Base-by-base conservation (phyloP, 1,140 invertebrate species). In the Drosophila mayri region DNA sequence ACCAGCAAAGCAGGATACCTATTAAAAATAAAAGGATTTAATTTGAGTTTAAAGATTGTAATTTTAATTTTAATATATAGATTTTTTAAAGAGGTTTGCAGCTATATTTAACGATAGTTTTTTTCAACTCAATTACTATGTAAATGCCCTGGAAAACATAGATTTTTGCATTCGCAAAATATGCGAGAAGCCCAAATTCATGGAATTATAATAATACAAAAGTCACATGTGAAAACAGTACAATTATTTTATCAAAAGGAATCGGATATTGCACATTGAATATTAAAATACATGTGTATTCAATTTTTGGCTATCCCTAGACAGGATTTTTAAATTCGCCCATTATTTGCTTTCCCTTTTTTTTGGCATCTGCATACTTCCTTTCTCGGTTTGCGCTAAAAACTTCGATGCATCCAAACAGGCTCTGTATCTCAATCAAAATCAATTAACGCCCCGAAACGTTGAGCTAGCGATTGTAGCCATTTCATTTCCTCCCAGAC, bases 381-480 rank as follows among this genome's bases (percentile, higher is more conserved):
- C 20, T 32, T 38, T 61, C 68, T 60, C 11, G n/a, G 55, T 11
- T 55, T 55, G 52, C 35, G 37, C 52, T 62, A 35, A 35, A 74
- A 74, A 46, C 43, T 38, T 25, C 37, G 40, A 60, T 60, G 50
- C 55, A 55, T 46, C 55, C 58, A 50, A 57, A 37, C 38, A 25
- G 57, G 41, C 20, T 57, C 50, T 30, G 22, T 57, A 68, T 78
- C 64, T 78, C 74, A 78, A 78, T 78, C 75, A 78, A 78, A 78
- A 78, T 78, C 76, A 78, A 78, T 78, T 78, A 78, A 78, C 74
- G 73, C 74, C 49, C 49, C 70, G 30, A 70, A 68, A 68, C 75
- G 63, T 61, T 63, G 77, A 78, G 76, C 76, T 58, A 50, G 43
- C 66, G 76, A 70, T 78, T 78, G 76, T 78, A 70, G 75, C 74